Evolutionary conservation across 2,113 vertebrate species (phyloP), one percentile per base, ranked within the genome.

Genomic region (Grallaria varia): DNA sequence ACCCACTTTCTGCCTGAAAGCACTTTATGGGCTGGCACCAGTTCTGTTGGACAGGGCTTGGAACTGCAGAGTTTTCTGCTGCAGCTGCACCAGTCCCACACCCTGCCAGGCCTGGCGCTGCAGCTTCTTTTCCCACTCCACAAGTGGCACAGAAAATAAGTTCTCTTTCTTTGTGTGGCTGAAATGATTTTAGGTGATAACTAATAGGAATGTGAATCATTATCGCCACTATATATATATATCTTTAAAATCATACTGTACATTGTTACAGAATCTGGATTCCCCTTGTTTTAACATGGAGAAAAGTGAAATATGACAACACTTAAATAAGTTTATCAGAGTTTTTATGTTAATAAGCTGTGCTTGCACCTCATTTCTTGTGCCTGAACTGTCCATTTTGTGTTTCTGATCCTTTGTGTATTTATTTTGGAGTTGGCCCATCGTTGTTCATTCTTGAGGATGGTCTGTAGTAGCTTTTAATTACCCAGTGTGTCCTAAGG

Each of bases 11-110:
- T 42, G 72, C 62, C 90, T 58, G 59, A n/a, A 96, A 97, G 94
- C 95, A 97, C 89, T 97, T 97, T 96, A 91, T 55, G 45, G 39
- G 30, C 49, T 67, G 4, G 20, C 45, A 40, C 25, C 35, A 20
- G 58, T 72, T 74, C 39, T 84, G 50, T 2, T 30, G 1, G 45
- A n/a, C 33, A 16, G 45, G 24, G 10, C 64, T 95, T 73, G 89
- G 58, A n/a, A 81, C 94, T 72, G 75, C n/a, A 47, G 14, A 40
- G 16, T 25, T 63, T 87, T 84, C 71, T 94, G 30, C 19, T 92
- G 18, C 44, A 42, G 5, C 35, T 83, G 67, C 78, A 44, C 60
- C 66, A 4, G 1, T 49, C 84, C 85, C 62, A 55, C 68, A 39
- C 16, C 82, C 80, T 62, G 47, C 69, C 40, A 56, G 87, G 42